These are phyloP conservation scores for Micromys minutus DNA, from an alignment of 2,113 vertebrate genomes.

Conservation along the genomic window DNA sequence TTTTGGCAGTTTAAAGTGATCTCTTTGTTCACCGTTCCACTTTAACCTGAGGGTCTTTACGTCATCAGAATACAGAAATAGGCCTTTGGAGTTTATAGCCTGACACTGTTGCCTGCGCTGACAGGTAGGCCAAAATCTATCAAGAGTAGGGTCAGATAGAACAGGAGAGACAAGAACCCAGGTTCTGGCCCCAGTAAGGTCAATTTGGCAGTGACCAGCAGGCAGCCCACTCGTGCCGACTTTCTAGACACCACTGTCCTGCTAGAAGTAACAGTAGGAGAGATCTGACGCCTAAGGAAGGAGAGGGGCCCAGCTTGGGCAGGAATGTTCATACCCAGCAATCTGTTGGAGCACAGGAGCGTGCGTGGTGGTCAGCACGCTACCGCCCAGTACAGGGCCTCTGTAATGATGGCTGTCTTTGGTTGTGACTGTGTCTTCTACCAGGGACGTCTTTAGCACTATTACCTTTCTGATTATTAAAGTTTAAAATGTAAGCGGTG, in stretches of 20 bases:
- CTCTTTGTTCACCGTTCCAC: background rate
- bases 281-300: background rate
- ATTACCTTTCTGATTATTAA: slow-evolving; percentile 56
- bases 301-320: background rate
- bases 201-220: background rate
- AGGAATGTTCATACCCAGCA: background rate
- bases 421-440: background rate
- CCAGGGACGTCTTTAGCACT: slow-evolving; percentile 40
- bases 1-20: background rate
- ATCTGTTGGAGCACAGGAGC: too few species aligned
- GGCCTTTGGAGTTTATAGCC: background rate
- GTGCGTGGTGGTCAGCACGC: too few species aligned
- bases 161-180: background rate
- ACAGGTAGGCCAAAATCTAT: background rate
- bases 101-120: background rate
- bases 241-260: background rate
- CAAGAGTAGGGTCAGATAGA: too few species aligned
- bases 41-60: background rate
- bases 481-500: background rate
- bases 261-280: background rate
- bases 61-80: background rate
- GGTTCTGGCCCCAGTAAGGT: background rate
- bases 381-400: background rate
- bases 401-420: background rate
- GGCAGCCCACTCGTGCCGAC: background rate